Base-by-base conservation (phyloP, 2,113 vertebrate genomes). In the Clarias macrocephalus region DNA sequence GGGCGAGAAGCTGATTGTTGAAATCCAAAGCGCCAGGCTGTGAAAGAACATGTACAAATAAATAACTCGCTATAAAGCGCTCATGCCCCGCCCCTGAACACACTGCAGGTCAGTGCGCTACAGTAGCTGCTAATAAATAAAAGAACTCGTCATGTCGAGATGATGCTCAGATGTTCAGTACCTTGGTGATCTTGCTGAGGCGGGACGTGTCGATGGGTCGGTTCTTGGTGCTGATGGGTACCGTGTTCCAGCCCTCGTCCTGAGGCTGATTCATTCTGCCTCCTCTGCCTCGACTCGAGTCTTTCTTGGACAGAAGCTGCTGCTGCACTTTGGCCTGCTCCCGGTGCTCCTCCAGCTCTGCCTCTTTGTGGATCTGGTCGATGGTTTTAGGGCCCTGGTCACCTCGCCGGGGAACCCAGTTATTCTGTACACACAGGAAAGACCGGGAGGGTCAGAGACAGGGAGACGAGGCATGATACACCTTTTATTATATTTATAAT, bases 351-450 rank as follows among this genome's bases (percentile, higher is more conserved):
- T 99, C 98, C 95, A 97, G 79, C 92, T 99, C 97, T 0, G 98
- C 98, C 42, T 99, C 98, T 90, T 99, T 99, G 91, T 99, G 98
- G 88, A 99, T 99, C 95, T 99, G 98, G 90, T 99, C 98, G 0
- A 99, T 98, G 33, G 98, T 99, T 92, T 99, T 99, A 21, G 98
- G 98, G 82, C 98, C 98, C 91, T 96, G 97, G 72, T 99, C 98
- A 84, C 96, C 97, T 93, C 98, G 95, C 19, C 98, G 96, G 0
- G 98, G 98, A 52, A 99, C 97, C 98, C 98, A 99, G 88, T 94
- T 97, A 92, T 93, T 96, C 98, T 99, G 91, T 25, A 77, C 84
- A 81, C 81, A 82, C 48, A 23, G 21, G n/a, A 16, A 68, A 19
- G 1, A 57, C 11, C 21, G 52, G n/a, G 33, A 77, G 54, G 77